phyloP scores from a whole-genome alignment of 2,888 invertebrate species.

The Scelioninae gen. 1 region DNA sequence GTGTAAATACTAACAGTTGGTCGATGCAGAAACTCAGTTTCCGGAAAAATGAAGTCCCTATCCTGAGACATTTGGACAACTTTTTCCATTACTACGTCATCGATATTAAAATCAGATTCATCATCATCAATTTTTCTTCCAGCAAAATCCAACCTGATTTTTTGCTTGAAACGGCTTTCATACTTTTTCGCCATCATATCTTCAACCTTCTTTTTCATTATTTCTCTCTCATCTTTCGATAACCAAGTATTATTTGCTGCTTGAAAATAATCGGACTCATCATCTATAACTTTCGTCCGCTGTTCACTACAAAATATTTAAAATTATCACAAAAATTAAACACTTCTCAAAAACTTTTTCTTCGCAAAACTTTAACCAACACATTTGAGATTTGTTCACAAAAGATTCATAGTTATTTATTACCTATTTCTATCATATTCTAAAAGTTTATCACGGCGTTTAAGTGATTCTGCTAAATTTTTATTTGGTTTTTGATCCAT shows the following conservation, averaged over 20 bases:
- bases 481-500: constrained; percentile 86
- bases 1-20: constrained; percentile 71
- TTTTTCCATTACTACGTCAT: constrained; percentile 81
- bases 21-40: constrained; percentile 75
- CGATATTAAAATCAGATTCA: constrained; percentile 77
- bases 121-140: constrained; percentile 84
- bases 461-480: constrained; percentile 89
- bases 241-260: constrained; percentile 92
- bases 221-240: constrained; percentile 88
- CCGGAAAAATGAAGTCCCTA: constrained; percentile 74
- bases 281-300: constrained; percentile 93
- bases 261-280: constrained; percentile 96
- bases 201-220: constrained; percentile 88
- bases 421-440: constrained; percentile 93
- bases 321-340: background rate
- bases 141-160: constrained; percentile 90
- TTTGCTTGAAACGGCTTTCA: constrained; percentile 88
- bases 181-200: constrained; percentile 89
- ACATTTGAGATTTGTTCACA: too few species aligned
- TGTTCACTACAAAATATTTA: constrained; percentile 85
- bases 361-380: too few species aligned
- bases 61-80: constrained; percentile 77
- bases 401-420: too few species aligned
- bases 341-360: too few species aligned
- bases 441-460: constrained; percentile 91